Percentiles rank a stretch among this genome's conserved stretches.
phyloP scores from a whole-genome alignment of 2,888 invertebrate genomes.

The Tuta absoluta region DNA sequence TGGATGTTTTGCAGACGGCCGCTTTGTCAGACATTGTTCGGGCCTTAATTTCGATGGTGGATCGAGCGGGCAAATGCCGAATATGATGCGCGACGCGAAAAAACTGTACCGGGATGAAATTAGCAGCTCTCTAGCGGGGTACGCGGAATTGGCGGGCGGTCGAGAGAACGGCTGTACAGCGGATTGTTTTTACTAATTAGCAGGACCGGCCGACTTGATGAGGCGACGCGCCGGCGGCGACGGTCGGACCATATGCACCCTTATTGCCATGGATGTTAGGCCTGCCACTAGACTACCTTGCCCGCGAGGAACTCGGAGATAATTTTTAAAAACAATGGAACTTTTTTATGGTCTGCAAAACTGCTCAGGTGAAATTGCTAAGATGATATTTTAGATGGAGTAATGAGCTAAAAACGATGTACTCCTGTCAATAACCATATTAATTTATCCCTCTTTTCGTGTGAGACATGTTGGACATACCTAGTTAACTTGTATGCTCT shows the following conservation, averaged over 20 bases:
- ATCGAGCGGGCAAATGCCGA: conserved; percentile 79
- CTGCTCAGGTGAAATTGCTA: conserved; percentile 13
- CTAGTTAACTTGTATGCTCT: not conserved
- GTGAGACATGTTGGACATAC: too few species aligned
- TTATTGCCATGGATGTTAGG: conserved; percentile 9
- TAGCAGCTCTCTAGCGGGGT: conserved; percentile 79
- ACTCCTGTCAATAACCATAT: not conserved
- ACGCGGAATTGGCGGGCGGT: conserved; percentile 80
- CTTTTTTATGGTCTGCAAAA: conserved; percentile 28
- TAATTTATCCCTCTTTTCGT: too few species aligned
- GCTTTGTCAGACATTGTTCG: conserved; percentile 81
- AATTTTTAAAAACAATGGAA: conserved; percentile 30
- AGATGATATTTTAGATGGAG: not conserved
- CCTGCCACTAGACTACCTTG: conserved; percentile 5
- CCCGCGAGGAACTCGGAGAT: not conserved
- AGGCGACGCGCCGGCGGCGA: conserved; percentile 44
- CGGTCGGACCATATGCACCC: conserved; percentile 13
- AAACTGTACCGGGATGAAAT: conserved; percentile 78
- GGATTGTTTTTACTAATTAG: conserved; percentile 81
- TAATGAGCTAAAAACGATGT: conserved; percentile 2
- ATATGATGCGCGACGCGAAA: conserved; percentile 79
- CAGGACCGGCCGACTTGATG: conserved; percentile 70
- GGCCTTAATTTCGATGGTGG: conserved; percentile 79
- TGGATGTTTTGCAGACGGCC: conserved; percentile 79
- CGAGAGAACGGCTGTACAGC: conserved; percentile 71